Percentiles rank a stretch among this genome's conserved stretches.
These are phyloP conservation scores for Peucedramus taeniatus DNA, from an alignment of 2,113 vertebrate species.

Conservation along the genomic window DNA sequence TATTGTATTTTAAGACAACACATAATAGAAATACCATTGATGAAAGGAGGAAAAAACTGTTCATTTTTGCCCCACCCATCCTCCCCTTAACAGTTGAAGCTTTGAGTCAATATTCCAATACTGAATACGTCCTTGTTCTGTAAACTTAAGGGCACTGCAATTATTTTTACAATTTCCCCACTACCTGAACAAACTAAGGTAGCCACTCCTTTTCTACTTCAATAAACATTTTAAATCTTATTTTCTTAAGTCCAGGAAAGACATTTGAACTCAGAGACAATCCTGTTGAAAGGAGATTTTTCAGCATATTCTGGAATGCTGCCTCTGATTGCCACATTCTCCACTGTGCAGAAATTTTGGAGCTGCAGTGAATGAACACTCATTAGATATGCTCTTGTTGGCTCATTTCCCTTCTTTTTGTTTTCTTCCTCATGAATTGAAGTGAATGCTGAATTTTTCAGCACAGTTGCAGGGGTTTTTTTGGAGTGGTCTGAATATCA, in stretches of 20 bases:
- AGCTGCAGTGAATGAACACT: background rate
- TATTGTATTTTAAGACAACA: background rate
- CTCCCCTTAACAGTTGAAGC: background rate
- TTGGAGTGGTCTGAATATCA: background rate
- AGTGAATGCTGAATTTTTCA: background rate
- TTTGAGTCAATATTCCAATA: background rate
- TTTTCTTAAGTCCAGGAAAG: background rate
- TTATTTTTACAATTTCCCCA: background rate
- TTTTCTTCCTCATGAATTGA: background rate
- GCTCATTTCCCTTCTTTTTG: slow-evolving; percentile 11
- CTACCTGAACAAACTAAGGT: background rate
- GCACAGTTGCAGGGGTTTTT: background rate
- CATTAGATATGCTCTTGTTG: background rate
- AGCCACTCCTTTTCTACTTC: background rate
- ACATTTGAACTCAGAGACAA: background rate
- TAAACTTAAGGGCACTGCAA: background rate
- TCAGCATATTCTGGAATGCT: background rate
- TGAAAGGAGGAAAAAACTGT: background rate
- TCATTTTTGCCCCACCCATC: background rate
- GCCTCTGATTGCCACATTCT: background rate
- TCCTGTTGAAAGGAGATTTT: background rate
- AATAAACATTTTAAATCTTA: background rate
- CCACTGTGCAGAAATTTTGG: background rate
- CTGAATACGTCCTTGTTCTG: background rate
- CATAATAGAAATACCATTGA: background rate